phyloP scores from a whole-genome alignment of 1,140 invertebrate species.

The Eumeta japonica region DNA sequence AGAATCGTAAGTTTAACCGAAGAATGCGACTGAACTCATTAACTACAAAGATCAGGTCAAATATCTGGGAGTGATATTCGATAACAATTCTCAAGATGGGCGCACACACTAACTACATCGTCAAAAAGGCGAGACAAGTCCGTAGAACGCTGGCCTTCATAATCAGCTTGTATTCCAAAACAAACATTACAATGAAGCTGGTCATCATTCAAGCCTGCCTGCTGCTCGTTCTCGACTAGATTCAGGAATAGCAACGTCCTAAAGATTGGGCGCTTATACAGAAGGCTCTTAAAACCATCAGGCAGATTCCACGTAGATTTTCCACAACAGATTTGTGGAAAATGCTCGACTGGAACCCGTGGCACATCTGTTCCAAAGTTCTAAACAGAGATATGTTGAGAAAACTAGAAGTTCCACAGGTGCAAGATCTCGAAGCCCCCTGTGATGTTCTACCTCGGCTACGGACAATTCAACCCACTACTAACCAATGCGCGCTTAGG shows the following conservation, averaged over 20 bases:
- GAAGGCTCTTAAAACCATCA: slow-evolving; percentile 5
- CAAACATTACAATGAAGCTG: slow-evolving; percentile 1
- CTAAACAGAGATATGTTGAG: slow-evolving; percentile 5
- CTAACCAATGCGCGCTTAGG: slow-evolving; percentile 1
- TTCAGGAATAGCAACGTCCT: slow-evolving; percentile 1
- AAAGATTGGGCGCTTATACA: slow-evolving; percentile 3
- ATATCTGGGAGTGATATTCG: slow-evolving; percentile 6
- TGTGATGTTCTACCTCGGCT: slow-evolving; percentile 1
- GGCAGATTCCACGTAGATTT: slow-evolving; percentile 1
- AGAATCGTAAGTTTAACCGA: slow-evolving; percentile 3
- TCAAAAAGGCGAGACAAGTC: slow-evolving; percentile 7
- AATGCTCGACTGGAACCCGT: slow-evolving; percentile 2
- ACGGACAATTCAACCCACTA: slow-evolving; percentile 5
- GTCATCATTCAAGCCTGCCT: slow-evolving; percentile 7
- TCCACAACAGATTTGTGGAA: slow-evolving; percentile 6
- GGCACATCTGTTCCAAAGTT: slow-evolving; percentile 4
- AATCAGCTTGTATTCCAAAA: slow-evolving; percentile 4
- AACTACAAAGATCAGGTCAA: slow-evolving; percentile 1
- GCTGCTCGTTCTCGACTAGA: slow-evolving; percentile 3
- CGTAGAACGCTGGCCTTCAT: slow-evolving; percentile 5
- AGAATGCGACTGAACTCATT: slow-evolving; percentile 2
- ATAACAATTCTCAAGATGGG: slow-evolving; percentile 7
- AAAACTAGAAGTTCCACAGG: not conserved
- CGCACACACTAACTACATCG: slow-evolving; percentile 2
- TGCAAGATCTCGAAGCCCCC: slow-evolving; percentile 1